These are phyloP conservation scores for Ganaspis sp. DNA, from an alignment of 1,140 invertebrate genomes.

Conservation along the genomic window DNA sequence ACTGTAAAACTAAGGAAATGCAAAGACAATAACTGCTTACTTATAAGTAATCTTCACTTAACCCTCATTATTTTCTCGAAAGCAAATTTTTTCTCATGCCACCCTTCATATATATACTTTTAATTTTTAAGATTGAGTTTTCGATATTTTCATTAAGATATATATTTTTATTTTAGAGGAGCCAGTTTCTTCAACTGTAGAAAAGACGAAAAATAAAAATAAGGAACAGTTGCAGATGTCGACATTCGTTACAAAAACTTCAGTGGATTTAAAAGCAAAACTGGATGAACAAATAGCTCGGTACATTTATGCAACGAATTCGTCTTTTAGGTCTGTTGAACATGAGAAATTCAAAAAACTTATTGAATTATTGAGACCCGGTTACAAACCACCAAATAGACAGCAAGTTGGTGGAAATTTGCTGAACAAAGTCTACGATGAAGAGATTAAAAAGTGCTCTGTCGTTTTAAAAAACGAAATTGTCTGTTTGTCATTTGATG, in stretches of 20 bases:
- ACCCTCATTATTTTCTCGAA: too few species aligned
- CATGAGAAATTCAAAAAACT: conserved; percentile 48
- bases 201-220: conserved; percentile 5
- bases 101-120: too few species aligned
- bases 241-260: conserved; percentile 29
- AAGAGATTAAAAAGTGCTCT: conserved; percentile 34
- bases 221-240: conserved; percentile 10
- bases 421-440: conserved; percentile 33
- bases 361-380: conserved; percentile 42
- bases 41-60: too few species aligned
- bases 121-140: too few species aligned
- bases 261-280: conserved; percentile 32
- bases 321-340: conserved; percentile 44
- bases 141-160: neutral
- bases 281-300: conserved; percentile 45
- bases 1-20: too few species aligned
- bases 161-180: conserved; percentile 34
- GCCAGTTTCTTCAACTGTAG: neutral
- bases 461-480: conserved; percentile 32
- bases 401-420: conserved; percentile 32
- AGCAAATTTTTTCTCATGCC: too few species aligned
- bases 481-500: conserved; percentile 43
- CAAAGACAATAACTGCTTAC: too few species aligned
- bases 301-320: conserved; percentile 50
- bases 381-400: conserved; percentile 44